Evolutionary conservation across 2,113 vertebrate species (phyloP).

Genomic region (Psittacus erithacus): DNA sequence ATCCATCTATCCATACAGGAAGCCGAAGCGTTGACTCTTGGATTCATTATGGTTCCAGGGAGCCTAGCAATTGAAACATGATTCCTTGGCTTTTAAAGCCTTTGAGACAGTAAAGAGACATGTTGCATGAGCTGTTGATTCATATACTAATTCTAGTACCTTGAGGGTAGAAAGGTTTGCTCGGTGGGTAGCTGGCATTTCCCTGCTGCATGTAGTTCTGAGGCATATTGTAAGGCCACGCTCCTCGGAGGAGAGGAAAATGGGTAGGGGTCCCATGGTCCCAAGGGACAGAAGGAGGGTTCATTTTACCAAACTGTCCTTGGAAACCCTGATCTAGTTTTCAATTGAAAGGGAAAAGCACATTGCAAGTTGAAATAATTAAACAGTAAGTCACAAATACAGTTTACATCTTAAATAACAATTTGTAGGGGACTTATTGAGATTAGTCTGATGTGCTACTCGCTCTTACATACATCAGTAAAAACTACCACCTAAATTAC

Average conservation of each 20-base stretch:
- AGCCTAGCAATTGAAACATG: neutral
- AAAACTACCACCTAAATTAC: constrained; percentile 24
- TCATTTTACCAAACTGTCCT: constrained; percentile 86
- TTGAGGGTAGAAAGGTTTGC: constrained; percentile 90
- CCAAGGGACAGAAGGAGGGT: constrained; percentile 85
- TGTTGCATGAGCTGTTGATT: constrained; percentile 58
- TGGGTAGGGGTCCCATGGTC: constrained; percentile 86
- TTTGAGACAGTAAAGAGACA: constrained; percentile 61
- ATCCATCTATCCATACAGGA: neutral
- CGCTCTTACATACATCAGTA: neutral
- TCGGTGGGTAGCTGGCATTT: constrained; percentile 86
- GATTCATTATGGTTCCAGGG: neutral
- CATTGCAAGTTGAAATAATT: constrained; percentile 68
- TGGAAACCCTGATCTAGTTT: constrained; percentile 89
- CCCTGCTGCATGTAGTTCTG: constrained; percentile 94
- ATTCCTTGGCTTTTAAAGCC: constrained; percentile 57
- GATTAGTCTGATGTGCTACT: constrained; percentile 9
- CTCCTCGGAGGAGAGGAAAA: constrained; percentile 87
- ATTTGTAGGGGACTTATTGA: constrained; percentile 12
- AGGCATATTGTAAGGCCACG: constrained; percentile 94
- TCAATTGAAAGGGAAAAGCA: constrained; percentile 71
- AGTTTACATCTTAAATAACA: constrained; percentile 66
- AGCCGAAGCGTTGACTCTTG: neutral
- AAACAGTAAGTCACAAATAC: constrained; percentile 64
- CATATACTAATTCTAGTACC: constrained; percentile 77